Evolutionary conservation across 2,113 vertebrate species (phyloP).

Genomic region (Tyto alba): DNA sequence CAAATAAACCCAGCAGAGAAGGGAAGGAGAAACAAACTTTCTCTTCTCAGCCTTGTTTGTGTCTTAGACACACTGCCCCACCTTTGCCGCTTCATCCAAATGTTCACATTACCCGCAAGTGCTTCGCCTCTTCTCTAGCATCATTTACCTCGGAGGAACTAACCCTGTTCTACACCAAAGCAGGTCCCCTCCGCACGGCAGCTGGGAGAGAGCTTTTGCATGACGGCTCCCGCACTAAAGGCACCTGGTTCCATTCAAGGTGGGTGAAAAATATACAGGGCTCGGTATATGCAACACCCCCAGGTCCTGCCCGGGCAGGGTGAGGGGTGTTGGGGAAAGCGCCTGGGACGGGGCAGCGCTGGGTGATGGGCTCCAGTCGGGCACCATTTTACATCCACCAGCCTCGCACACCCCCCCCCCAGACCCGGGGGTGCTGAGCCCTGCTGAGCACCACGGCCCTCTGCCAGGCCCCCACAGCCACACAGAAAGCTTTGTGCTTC

Average conservation of each 20-base stretch:
- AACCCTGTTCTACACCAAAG: neutral
- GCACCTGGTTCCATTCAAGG: rapidly evolving
- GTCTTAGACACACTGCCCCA: neutral
- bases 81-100: neutral
- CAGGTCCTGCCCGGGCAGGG: neutral
- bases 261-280: neutral
- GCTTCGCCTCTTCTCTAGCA: rapidly evolving
- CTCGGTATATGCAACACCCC: rapidly evolving
- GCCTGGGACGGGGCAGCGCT: rapidly evolving
- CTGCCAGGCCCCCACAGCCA: too few species aligned
- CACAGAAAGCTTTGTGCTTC: neutral
- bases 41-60: neutral
- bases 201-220: neutral
- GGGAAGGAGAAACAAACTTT: neutral
- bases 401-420: rapidly evolving
- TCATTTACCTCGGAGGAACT: neutral
- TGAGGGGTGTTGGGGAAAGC: neutral
- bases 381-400: neutral
- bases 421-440: too few species aligned
- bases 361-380: neutral
- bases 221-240: neutral
- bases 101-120: rapidly evolving
- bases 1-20: neutral
- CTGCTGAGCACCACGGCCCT: too few species aligned
- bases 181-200: neutral